Evolutionary conservation across 1,140 invertebrate genomes (phyloP), one percentile per base, ranked within the genome.

Genomic region (Lepidostoma basale): DNA sequence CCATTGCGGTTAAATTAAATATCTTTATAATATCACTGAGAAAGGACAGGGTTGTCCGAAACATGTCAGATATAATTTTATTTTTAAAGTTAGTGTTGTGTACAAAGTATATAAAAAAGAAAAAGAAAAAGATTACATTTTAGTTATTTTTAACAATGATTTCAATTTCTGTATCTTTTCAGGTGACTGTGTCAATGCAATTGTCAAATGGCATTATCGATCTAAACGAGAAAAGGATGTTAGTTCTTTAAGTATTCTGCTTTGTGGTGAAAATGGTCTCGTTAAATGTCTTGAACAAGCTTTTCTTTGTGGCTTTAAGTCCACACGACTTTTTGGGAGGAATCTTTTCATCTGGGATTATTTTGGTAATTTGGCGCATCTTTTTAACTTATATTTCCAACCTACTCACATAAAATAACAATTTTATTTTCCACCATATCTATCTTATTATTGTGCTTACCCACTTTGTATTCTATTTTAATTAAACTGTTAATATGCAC

Each of bases 341-440:
- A 97, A 98, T 82, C 88, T 98, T 59, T 98, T 97, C 76, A 90
- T 98, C 30, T 99, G 98, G 98, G 97, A 99, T 81, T 99, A 95
- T 83, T 90, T 99, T 76, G 90, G 96, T 97, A 83, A 86, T 28
- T 45, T 18, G 23, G 1, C 14, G 26, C 62, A 33, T 52, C 9
- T 75, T 73, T 66, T 14, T 16, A 54, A 54, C 30, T n/a, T 22
- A 22, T n/a, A n/a, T n/a, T n/a, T n/a, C n/a, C n/a, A n/a, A n/a
- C n/a, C n/a, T n/a, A n/a, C n/a, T n/a, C n/a, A n/a, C n/a, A n/a
- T n/a, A n/a, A n/a, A n/a, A n/a, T n/a, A n/a, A n/a, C n/a, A n/a
- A n/a, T n/a, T n/a, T n/a, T n/a, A n/a, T n/a, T n/a, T n/a, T n/a
- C n/a, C n/a, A n/a, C n/a, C n/a, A n/a, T n/a, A n/a, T n/a, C n/a